A percentile compares a stretch with the other conserved stretches of the same genome.
Evolutionary conservation across 2,888 invertebrate species (phyloP).

Genomic region (Thelaira solivaga): DNA sequence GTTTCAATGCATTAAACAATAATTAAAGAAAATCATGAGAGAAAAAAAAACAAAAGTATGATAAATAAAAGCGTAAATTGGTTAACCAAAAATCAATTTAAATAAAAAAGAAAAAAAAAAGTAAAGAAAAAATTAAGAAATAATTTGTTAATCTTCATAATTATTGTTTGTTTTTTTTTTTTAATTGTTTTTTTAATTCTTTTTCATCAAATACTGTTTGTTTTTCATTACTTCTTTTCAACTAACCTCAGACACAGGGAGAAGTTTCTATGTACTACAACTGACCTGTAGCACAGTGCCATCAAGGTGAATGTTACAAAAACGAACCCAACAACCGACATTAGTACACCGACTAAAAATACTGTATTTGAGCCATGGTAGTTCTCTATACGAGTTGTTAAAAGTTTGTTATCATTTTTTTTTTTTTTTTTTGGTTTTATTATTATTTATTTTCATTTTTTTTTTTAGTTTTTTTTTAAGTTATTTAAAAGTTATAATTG

Average conservation of each 20-base stretch:
- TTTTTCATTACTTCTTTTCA: conserved; percentile 86
- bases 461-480: neutral
- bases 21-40: neutral
- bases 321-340: conserved; percentile 99
- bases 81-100: conserved; percentile 18
- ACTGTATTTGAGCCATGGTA: conserved; percentile 98
- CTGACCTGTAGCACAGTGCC: conserved; percentile 99
- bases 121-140: conserved; percentile 64
- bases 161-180: conserved; percentile 36
- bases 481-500: conserved; percentile 10
- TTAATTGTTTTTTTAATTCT: conserved; percentile 48
- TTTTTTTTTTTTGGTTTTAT: conserved; percentile 7
- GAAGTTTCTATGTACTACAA: conserved; percentile 99
- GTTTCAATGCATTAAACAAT: conserved; percentile 31
- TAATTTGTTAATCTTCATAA: conserved; percentile 42
- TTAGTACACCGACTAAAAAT: conserved; percentile 97
- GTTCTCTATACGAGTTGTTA: conserved; percentile 85
- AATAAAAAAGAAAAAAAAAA: conserved; percentile 56
- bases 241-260: conserved; percentile 99
- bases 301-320: conserved; percentile 99
- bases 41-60: neutral
- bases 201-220: conserved; percentile 67
- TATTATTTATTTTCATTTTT: neutral
- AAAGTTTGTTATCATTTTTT: conserved; percentile 10
- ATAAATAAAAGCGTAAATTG: neutral